phyloP scores from a whole-genome alignment of 2,888 invertebrate genomes.

The Nemotelus pantherinus region DNA sequence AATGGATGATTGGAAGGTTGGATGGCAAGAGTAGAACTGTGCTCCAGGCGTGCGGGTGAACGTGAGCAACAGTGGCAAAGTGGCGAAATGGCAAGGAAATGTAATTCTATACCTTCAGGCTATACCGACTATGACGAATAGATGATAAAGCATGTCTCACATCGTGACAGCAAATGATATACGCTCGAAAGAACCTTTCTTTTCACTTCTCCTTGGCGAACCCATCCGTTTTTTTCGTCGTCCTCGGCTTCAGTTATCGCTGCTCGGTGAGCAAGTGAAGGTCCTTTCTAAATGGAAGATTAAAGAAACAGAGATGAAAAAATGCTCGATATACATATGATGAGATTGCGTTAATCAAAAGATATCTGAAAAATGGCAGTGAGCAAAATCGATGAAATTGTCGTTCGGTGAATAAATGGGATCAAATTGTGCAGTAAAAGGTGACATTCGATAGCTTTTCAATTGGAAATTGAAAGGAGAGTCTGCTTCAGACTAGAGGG shows the following conservation, averaged over 20 bases:
- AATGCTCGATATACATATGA: not conserved
- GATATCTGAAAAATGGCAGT: constrained; percentile 1
- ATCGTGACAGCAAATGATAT: constrained; percentile 35
- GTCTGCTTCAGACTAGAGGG: not conserved
- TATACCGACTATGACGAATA: constrained; percentile 5
- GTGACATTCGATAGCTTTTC: constrained; percentile 16
- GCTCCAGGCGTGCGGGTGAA: not conserved
- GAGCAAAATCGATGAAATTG: constrained; percentile 31
- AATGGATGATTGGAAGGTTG: not conserved
- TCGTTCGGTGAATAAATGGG: constrained; percentile 11
- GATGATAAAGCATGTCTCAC: constrained; percentile 21
- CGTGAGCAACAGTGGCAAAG: not conserved
- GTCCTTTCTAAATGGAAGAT: constrained; percentile 3
- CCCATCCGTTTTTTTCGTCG: constrained; percentile 1
- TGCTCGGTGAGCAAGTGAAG: not conserved
- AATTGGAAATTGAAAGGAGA: not conserved
- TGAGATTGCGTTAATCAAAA: constrained; percentile 23
- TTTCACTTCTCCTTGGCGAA: constrained; percentile 12
- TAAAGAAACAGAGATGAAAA: not conserved
- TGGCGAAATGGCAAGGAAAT: not conserved
- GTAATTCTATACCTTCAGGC: constrained; percentile 25
- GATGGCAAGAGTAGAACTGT: not conserved
- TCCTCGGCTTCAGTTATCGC: not conserved
- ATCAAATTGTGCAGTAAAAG: constrained; percentile 14
- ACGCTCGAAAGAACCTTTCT: constrained; percentile 25